These are phyloP conservation scores for Teleogryllus oceanicus DNA, from an alignment of 2,888 invertebrate species.

Conservation along the genomic window DNA sequence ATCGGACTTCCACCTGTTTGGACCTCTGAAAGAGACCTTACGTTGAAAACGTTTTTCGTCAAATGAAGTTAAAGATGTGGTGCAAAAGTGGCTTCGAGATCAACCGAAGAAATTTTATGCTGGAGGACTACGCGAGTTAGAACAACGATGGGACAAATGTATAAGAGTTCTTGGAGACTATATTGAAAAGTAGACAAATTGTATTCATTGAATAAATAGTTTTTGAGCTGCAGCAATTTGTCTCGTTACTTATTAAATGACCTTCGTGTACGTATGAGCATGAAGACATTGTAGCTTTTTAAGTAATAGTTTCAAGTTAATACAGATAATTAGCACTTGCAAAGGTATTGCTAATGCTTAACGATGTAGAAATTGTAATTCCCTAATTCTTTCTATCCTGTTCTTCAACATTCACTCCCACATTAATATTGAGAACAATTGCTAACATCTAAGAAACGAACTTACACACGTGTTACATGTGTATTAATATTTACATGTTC, in stretches of 20 bases:
- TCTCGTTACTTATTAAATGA: constrained; percentile 12
- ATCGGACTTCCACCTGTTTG: neutral
- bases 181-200: neutral
- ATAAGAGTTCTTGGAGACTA: neutral
- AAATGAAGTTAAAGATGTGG: neutral
- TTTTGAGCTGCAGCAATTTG: neutral
- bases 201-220: neutral
- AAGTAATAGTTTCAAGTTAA: too few species aligned
- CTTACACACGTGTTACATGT: too few species aligned
- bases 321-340: too few species aligned
- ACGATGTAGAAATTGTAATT: too few species aligned
- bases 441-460: too few species aligned
- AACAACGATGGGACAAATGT: neutral
- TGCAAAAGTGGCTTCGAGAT: constrained; percentile 18
- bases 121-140: neutral
- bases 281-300: too few species aligned
- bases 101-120: neutral
- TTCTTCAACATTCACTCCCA: too few species aligned
- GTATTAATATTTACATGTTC: too few species aligned
- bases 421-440: too few species aligned
- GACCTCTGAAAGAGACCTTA: neutral
- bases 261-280: neutral
- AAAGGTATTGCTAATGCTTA: too few species aligned
- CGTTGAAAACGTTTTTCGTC: neutral
- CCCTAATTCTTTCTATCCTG: too few species aligned